Base-by-base conservation (phyloP, 2,888 invertebrate species). In the Lochmaea crataegi region DNA sequence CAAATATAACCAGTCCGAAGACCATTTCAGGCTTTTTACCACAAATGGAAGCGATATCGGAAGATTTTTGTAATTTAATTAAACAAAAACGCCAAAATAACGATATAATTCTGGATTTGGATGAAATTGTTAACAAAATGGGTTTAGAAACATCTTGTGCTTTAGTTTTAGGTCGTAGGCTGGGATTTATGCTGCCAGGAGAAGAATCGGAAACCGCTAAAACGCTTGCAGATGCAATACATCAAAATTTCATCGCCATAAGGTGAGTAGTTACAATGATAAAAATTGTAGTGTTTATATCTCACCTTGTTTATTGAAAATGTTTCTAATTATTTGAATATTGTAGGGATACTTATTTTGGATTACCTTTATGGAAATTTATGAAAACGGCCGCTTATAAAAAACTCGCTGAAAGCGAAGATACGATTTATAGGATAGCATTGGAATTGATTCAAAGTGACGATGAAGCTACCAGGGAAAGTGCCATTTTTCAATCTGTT, bases 131-230 rank as follows among this genome's bases (percentile, higher is more conserved):
- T 2, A 93, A 94, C 83, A 89, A 93, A 76, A 91, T 95, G 88
- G 95, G 94, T 2, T 88, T 96, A 63, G 96, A 96, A 88, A 92
- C 93, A 71, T 93, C 93, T 10, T 96, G 94, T 82, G 92, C 92
- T 0, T 84, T 96, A 73, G 93, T 95, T 88, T 87, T 96, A 74
- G 95, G 95, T 2, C 89, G 92, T 53, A 89, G 95, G 67, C 90
- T 95, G 85, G 95, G 95, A 0, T 95, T 95, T 84, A 85, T 94
- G 12, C 73, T 84, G 58, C 81, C 83, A 1, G 83, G 80, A 16
- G 81, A 70, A 45, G 80, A 82, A 72, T 82, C 83, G 0, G 88
- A 91, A 16, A 90, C 91, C 22, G 90, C 91, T 0, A 89, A 89
- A 68, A 88, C 90, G 41, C 86, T 95, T 48, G 92, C 94, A 1